Percentiles rank a stretch among this genome's conserved stretches.
Evolutionary conservation across 2,797 vertebrate genomes (phyloP).

Genomic region (Chaetophractus vellerosus): DNA sequence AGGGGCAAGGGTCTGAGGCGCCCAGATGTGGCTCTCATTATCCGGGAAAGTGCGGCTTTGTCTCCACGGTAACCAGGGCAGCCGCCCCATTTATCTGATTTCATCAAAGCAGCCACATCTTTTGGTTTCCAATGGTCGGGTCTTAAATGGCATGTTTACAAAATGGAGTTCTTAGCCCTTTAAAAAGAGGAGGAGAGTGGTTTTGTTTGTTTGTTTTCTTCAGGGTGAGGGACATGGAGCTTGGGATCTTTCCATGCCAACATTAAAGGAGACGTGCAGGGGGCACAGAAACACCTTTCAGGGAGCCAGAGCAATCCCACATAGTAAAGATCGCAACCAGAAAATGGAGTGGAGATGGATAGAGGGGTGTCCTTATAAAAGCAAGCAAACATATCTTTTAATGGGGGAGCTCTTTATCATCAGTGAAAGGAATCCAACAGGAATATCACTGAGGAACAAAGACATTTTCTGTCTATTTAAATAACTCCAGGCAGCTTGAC

Average conservation of each 20-base stretch:
- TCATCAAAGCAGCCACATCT: slow-evolving; percentile 51
- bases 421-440: slow-evolving; percentile 84
- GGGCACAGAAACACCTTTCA: background rate
- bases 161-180: slow-evolving; percentile 76
- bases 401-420: slow-evolving; percentile 81
- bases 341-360: background rate
- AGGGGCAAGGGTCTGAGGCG: slow-evolving; percentile 53
- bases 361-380: slow-evolving; percentile 33
- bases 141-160: slow-evolving; percentile 64
- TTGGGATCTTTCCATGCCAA: slow-evolving; percentile 71
- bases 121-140: slow-evolving; percentile 76
- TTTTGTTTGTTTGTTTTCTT: slow-evolving; percentile 15
- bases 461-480: slow-evolving; percentile 87
- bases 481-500: slow-evolving; percentile 85
- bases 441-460: slow-evolving; percentile 84
- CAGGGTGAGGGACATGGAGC: slow-evolving; percentile 11
- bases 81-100: slow-evolving; percentile 76
- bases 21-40: slow-evolving; percentile 81
- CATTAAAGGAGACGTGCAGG: slow-evolving; percentile 36
- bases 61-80: slow-evolving; percentile 78
- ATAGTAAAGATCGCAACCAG: background rate
- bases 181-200: background rate
- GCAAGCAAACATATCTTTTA: slow-evolving; percentile 80
- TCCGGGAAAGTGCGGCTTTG: slow-evolving; percentile 77
- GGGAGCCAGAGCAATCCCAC: background rate